Evolutionary conservation across 2,113 vertebrate species (phyloP).

Genomic region (Crotophaga sulcirostris): DNA sequence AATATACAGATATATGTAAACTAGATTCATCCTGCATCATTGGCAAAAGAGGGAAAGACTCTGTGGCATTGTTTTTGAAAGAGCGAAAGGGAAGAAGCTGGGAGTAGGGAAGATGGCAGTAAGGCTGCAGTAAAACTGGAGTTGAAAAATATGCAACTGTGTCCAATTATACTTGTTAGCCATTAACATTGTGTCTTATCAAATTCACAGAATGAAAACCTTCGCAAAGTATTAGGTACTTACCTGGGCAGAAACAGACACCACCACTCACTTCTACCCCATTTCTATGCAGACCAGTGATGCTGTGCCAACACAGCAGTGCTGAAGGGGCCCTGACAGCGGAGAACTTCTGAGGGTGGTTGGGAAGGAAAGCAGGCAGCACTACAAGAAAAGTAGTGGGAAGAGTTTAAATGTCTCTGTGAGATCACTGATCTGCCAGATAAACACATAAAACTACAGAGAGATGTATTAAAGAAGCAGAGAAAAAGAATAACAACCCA

Average conservation of each 20-base stretch:
- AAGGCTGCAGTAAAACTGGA: neutral
- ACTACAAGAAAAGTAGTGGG: neutral
- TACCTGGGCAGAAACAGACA: neutral
- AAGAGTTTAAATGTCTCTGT: neutral
- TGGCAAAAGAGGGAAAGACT: neutral
- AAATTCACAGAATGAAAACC: neutral
- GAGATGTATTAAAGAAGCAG: neutral
- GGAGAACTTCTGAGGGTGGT: neutral
- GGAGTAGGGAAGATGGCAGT: neutral
- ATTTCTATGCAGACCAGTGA: fast-evolving
- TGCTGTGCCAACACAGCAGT: neutral
- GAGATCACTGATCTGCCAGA: neutral
- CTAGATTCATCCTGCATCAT: neutral
- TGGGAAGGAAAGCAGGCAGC: neutral
- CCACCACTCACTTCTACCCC: neutral
- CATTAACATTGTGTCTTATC: neutral
- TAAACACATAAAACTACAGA: neutral
- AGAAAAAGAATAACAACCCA: neutral
- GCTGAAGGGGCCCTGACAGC: neutral
- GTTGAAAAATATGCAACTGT: neutral
- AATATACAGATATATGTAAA: neutral
- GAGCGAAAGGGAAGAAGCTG: neutral
- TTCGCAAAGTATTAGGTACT: neutral
- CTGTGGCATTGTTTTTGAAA: neutral
- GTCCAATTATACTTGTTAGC: neutral